Percentiles rank a stretch among this genome's conserved stretches.
These are phyloP conservation scores for Dunckerocampus dactyliophorus DNA, from an alignment of 2,113 vertebrate genomes.

Conservation along the genomic window DNA sequence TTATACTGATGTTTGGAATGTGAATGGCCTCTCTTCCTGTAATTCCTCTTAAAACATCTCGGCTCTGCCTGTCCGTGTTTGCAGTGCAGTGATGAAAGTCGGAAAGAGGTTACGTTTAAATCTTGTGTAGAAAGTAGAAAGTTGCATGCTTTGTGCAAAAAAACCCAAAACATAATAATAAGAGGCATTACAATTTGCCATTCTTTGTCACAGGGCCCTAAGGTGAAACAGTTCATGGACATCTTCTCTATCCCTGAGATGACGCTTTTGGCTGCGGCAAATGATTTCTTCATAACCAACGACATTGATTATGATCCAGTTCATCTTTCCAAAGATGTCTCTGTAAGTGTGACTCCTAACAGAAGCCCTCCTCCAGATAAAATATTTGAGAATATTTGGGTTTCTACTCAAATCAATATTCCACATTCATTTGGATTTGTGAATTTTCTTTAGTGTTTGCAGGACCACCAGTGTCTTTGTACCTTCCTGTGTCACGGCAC, in stretches of 20 bases:
- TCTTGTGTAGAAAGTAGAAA: not conserved
- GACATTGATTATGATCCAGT: slow-evolving; percentile 81
- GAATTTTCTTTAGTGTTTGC: not conserved
- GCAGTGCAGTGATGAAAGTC: not conserved
- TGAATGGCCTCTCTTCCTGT: not conserved
- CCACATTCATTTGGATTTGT: no score
- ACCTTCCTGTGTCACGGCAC: not conserved
- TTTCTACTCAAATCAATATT: no score
- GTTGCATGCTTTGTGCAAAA: not conserved
- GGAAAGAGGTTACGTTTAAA: not conserved
- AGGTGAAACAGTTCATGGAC: slow-evolving; percentile 84
- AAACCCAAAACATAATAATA: no score
- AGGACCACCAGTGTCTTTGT: no score
- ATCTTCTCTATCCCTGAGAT: slow-evolving; percentile 85
- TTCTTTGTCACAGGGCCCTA: slow-evolving; percentile 70
- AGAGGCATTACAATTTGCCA: not conserved
- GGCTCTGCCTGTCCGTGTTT: not conserved
- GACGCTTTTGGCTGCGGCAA: slow-evolving; percentile 78
- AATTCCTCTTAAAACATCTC: slow-evolving; percentile 2
- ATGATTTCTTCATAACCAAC: slow-evolving; percentile 80
- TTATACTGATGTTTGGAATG: slow-evolving; percentile 21
- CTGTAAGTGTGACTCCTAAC: slow-evolving; percentile 60
- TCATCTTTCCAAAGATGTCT: slow-evolving; percentile 82
- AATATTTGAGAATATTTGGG: no score
- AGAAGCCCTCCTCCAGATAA: no score